Conservation (phyloP, 2,888 invertebrate genomes). For the Sarcophaga variegata region DNA sequence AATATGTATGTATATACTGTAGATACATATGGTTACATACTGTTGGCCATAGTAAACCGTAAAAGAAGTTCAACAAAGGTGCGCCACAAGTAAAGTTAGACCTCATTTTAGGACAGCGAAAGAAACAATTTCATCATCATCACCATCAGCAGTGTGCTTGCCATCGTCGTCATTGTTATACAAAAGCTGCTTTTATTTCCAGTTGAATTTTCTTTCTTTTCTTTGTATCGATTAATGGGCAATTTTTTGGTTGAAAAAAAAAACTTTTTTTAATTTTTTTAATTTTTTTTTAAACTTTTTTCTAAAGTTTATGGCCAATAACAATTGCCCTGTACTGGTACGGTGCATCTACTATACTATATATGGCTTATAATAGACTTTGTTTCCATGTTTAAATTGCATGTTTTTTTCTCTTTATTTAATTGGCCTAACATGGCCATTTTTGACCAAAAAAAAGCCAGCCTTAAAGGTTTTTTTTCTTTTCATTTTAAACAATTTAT, state of each 20-base stretch:
- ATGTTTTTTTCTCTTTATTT: constrained; percentile 43
- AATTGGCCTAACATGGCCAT: constrained; percentile 52
- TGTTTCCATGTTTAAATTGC: constrained; percentile 37
- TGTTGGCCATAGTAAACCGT: constrained; percentile 42
- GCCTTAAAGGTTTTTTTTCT: constrained; percentile 35
- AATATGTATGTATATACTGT: no score
- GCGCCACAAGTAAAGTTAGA: constrained; percentile 39
- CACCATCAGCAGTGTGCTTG: background rate
- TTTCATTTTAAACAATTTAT: background rate
- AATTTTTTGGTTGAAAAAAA: constrained; percentile 15
- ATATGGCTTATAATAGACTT: background rate
- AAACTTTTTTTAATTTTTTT: background rate
- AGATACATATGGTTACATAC: background rate
- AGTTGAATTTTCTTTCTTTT: no score
- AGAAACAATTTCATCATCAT: constrained; percentile 58
- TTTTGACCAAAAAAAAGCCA: constrained; percentile 28
- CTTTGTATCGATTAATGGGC: constrained; percentile 34
- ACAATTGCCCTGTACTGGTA: constrained; percentile 18
- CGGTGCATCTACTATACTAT: background rate
- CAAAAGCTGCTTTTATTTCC: background rate
- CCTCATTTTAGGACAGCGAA: constrained; percentile 60
- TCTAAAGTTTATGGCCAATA: constrained; percentile 58
- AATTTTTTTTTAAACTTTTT: background rate
- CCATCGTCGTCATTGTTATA: no score
- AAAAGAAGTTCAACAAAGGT: constrained; percentile 53